These are phyloP conservation scores for Eupithecia centaureata DNA, from an alignment of 2,888 invertebrate species.

Conservation along the genomic window DNA sequence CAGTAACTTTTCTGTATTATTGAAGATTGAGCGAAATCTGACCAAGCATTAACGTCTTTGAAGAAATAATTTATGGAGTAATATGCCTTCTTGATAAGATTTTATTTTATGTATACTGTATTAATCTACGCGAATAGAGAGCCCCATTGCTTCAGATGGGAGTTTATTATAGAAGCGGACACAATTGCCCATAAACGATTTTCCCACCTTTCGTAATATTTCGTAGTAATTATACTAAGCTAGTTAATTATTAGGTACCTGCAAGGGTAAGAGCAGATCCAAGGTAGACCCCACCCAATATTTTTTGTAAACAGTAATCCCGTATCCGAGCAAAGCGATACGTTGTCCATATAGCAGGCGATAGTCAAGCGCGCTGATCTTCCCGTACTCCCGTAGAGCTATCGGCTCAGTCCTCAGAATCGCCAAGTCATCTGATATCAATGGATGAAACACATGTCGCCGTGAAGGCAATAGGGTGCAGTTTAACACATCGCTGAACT, in stretches of 20 bases:
- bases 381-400: not conserved
- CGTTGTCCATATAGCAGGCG: not conserved
- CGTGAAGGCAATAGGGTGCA: not conserved
- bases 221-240: too few relatives aligned
- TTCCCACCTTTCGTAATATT: too few relatives aligned
- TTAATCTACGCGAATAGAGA: too few relatives aligned
- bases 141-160: too few relatives aligned
- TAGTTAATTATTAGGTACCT: not conserved
- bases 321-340: not conserved
- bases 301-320: not conserved
- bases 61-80: too few relatives aligned
- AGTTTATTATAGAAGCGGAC: too few relatives aligned
- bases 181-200: too few relatives aligned
- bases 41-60: too few relatives aligned
- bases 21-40: too few relatives aligned
- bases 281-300: not conserved
- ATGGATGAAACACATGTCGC: not conserved
- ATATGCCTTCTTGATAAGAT: too few relatives aligned
- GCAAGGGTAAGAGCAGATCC: not conserved
- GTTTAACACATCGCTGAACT: not conserved
- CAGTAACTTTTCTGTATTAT: too few relatives aligned
- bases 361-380: slow-evolving; percentile 5
- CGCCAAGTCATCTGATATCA: slow-evolving; percentile 1
- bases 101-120: too few relatives aligned
- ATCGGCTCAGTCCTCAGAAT: not conserved